Evolutionary conservation across 2,113 vertebrate species (phyloP).

Genomic region (Glaucidium brasilianum): DNA sequence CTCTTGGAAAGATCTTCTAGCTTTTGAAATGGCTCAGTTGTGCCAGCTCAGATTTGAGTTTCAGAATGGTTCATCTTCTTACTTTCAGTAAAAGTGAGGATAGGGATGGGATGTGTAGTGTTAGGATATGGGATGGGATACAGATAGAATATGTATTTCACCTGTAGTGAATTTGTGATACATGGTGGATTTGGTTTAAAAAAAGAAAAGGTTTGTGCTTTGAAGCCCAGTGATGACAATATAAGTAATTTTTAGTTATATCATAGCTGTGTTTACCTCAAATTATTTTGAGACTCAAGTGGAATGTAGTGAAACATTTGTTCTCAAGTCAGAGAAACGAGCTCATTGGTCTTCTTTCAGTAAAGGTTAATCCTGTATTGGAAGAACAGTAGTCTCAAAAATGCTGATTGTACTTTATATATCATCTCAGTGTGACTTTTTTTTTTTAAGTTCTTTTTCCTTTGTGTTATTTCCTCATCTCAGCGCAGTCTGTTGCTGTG

Average conservation of each 20-base stretch:
- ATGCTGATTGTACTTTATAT: background rate
- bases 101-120: background rate
- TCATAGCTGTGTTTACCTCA: background rate
- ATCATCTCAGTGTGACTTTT: background rate
- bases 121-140: background rate
- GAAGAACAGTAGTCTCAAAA: background rate
- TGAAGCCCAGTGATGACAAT: background rate
- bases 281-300: background rate
- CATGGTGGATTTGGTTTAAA: background rate
- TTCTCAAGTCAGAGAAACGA: background rate
- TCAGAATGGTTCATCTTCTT: background rate
- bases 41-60: background rate
- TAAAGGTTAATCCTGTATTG: background rate
- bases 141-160: background rate
- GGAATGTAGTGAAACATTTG: background rate
- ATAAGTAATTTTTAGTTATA: background rate
- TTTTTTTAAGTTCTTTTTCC: background rate
- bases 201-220: background rate
- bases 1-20: background rate
- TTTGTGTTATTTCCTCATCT: background rate
- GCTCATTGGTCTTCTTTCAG: background rate
- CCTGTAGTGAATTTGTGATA: background rate
- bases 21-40: background rate
- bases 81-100: background rate
- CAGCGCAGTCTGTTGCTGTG: background rate